Evolutionary conservation across 2,888 invertebrate species (phyloP), one percentile per base, ranked within the genome.

Genomic region (Dynastes hyllus): DNA sequence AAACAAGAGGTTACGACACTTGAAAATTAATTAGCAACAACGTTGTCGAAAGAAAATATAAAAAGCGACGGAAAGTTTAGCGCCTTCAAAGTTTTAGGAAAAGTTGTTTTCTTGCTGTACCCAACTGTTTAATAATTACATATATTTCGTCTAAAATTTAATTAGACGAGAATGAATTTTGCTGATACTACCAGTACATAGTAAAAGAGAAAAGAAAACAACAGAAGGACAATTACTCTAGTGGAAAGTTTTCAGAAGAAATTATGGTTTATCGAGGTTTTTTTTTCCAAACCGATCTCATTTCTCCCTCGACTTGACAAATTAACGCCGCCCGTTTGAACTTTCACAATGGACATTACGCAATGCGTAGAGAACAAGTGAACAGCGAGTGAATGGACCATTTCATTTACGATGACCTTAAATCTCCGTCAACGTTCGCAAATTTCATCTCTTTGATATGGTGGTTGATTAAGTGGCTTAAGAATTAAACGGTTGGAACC

Each of bases 341-440:
- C 66, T 66, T 66, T 66, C 66, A 66, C 66, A 66, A 66, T 66
- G 40, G 66, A 66, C 66, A 40, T 66, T 55, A 55, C 16, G 22
- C 55, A 55, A 55, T 66, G 40, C 40, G 40, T 40, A 40, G 66
- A 32, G 66, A 40, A 66, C 37, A 66, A 66, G 40, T 66, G 66
- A 66, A n/a, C 66, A 40, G 40, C 37, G n/a, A 40, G 22, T 16
- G 37, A 40, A 66, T 66, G 66, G 32, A 40, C 66, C 66, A 45
- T 66, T 66, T 66, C n/a, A 66, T 66, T 66, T 66, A 40, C 40
- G 37, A n/a, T 32, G 40, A 16, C 66, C 40, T 45, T 40, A 66
- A 66, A 66, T 66, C 40, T 66, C 8, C 40, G 66, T 66, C 37
- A 16, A 66, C 29, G 37, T 66, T 66, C 66, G 16, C 45, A 45